Base-by-base conservation (phyloP, 2,113 vertebrate species). In the Macquaria australasica region DNA sequence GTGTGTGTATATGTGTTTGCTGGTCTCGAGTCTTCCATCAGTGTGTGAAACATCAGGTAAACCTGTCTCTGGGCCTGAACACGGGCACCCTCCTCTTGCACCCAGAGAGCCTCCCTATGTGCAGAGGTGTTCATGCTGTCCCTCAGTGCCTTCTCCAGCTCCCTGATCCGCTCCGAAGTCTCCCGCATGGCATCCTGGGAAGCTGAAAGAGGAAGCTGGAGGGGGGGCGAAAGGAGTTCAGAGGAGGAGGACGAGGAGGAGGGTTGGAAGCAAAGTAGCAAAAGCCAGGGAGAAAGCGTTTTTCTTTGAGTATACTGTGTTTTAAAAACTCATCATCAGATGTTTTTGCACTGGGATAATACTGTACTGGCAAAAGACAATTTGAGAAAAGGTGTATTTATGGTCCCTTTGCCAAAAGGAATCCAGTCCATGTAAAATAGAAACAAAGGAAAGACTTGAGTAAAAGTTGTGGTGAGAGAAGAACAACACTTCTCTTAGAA, bases 41-140 rank as follows among this genome's bases (percentile, higher is more conserved):
- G 6, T 21, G 50, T 78, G 55, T 62, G 77, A 63, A 70, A 73
- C 43, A 64, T 83, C 23, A 39, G n/a, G 66, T 90, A 48, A 88
- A 95, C 95, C 95, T 95, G 87, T 93, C 86, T 91, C 73, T 95
- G 94, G 59, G 95, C 95, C 90, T 94, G 87, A 85, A 85, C 81
- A 12, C 92, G 93, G 21, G 85, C 91, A 3, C 85, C 73, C 85
- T 95, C 94, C 84, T 96, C 94, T 87, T 95, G 94, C 0, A 90
- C 93, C 94, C 94, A 95, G 58, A 95, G 92, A 85, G 90, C 72
- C 88, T 96, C 95, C 83, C 94, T 94, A 76, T 93, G 95, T 56
- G 95, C 91, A 0, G 94, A 94, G 69, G 91, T 95, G 87, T 92
- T 93, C 93, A 94, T 94, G 90, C 93, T 96, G 53, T 96, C 95